Base-by-base conservation (phyloP, 2,888 invertebrate species). In the Ormyrus thymus region DNA sequence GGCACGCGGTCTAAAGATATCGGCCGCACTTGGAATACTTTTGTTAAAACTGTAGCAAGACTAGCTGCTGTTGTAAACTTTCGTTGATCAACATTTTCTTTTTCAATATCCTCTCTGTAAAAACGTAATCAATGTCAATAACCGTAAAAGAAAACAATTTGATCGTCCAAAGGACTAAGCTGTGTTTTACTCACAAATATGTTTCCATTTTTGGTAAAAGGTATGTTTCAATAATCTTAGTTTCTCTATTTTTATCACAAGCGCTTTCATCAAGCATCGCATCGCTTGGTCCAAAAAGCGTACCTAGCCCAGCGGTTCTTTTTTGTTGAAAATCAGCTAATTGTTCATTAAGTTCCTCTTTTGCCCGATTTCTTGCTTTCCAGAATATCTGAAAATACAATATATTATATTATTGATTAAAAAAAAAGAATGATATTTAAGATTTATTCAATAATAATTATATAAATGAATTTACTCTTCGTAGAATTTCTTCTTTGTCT, bases 281-380 rank as follows among this genome's bases (percentile, higher is more conserved):
- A 91, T 97, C 97, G 43, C 94, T 93, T 0, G 97, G 97, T 0
- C 98, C 98, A 90, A 96, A 98, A 84, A 98, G 93, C 69, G 95
- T 95, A 11, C 96, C 97, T 80, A 98, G 91, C 1, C 98, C 98
- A 53, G 97, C 95, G 55, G 95, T 96, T 83, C 97, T 92, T 90
- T 98, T 98, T 85, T 95, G 95, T 87, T 97, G 95, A 91, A 96
- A 96, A 89, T 97, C 97, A 48, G 93, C 93, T 70, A 98, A 91
- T 86, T 95, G 95, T 84, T 94, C 94, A 72, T 94, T 93, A 70
- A 97, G 91, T 88, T 96, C 96, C 83, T 95, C 95, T 86, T 95
- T 95, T 7, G 97, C 97, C 84, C 95, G 94, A 83, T 93, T 93
- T 56, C 98, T 92, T 70, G 98, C 97, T 86, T 97, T 96, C 91